These are phyloP conservation scores for Antheraea mylitta DNA, from an alignment of 1,140 invertebrate species.

Conservation along the genomic window DNA sequence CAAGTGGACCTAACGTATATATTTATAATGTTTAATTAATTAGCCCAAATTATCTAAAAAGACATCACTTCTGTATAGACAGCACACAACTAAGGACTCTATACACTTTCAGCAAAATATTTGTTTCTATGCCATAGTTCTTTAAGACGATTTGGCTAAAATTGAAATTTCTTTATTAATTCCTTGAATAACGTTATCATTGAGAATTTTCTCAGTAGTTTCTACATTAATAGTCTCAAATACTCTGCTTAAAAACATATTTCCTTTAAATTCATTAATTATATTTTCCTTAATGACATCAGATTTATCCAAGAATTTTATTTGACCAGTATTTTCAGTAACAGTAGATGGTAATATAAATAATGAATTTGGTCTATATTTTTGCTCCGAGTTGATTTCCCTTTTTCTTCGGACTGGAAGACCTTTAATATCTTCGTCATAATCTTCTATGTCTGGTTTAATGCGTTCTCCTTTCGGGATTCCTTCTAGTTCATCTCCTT, in stretches of 20 bases:
- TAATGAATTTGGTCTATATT: not conserved
- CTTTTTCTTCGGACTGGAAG: slow-evolving; percentile 37
- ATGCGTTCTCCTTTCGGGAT: slow-evolving; percentile 22
- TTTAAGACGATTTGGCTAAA: not conserved
- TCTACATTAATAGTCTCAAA: not conserved
- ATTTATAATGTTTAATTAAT: too few species aligned
- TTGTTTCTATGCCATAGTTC: too few species aligned
- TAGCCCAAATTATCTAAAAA: too few species aligned
- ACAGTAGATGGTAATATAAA: not conserved
- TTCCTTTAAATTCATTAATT: not conserved
- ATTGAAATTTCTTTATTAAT: not conserved
- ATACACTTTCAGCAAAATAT: too few species aligned
- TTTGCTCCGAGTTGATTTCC: slow-evolving; percentile 4
- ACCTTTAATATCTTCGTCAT: slow-evolving; percentile 45
- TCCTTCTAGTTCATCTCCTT: slow-evolving; percentile 12
- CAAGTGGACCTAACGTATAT: too few species aligned
- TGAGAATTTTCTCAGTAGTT: not conserved
- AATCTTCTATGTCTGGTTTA: slow-evolving; percentile 34
- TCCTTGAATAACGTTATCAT: not conserved
- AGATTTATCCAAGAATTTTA: not conserved
- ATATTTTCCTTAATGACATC: not conserved
- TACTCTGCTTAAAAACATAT: not conserved
- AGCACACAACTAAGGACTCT: too few species aligned
- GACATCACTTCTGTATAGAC: too few species aligned
- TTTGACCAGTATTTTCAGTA: not conserved